Evolutionary conservation across 2,797 vertebrate species (phyloP).

Genomic region (Gadopsis bispinosus): DNA sequence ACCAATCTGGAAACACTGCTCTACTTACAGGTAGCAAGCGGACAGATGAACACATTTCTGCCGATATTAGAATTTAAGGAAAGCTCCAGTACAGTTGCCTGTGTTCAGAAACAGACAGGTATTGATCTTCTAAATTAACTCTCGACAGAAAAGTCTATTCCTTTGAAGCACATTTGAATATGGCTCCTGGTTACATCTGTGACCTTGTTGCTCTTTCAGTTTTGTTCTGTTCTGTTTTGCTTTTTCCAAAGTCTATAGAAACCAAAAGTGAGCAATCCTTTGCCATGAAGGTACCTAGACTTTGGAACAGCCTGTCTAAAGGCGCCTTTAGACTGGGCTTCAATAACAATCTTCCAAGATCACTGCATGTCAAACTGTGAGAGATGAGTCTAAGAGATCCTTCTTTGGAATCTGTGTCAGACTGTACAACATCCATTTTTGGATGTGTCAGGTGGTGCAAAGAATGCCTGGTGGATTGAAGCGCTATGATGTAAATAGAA

Average conservation of each 20-base stretch:
- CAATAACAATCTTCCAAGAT: not conserved
- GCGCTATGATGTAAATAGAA: no score
- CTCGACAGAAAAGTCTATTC: not conserved
- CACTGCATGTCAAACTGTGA: not conserved
- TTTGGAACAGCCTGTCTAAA: not conserved
- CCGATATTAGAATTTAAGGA: no score
- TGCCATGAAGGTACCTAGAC: not conserved
- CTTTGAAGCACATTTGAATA: not conserved
- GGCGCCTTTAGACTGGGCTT: not conserved
- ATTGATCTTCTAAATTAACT: no score
- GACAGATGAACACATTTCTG: no score
- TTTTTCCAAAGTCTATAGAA: not conserved
- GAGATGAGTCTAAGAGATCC: not conserved
- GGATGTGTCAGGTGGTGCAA: not conserved
- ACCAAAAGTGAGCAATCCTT: not conserved
- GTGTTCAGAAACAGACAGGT: not conserved
- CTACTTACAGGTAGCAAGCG: no score
- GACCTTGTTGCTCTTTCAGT: conserved; percentile 2
- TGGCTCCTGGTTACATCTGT: not conserved
- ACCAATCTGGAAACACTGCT: not conserved
- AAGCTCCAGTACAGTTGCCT: not conserved
- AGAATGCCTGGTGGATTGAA: not conserved
- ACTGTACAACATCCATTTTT: not conserved
- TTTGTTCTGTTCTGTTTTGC: not conserved
- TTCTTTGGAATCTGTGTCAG: not conserved